A percentile compares a stretch with the other conserved stretches of the same genome.
Evolutionary conservation across 2,888 invertebrate species (phyloP).

Genomic region (Apamea anceps): DNA sequence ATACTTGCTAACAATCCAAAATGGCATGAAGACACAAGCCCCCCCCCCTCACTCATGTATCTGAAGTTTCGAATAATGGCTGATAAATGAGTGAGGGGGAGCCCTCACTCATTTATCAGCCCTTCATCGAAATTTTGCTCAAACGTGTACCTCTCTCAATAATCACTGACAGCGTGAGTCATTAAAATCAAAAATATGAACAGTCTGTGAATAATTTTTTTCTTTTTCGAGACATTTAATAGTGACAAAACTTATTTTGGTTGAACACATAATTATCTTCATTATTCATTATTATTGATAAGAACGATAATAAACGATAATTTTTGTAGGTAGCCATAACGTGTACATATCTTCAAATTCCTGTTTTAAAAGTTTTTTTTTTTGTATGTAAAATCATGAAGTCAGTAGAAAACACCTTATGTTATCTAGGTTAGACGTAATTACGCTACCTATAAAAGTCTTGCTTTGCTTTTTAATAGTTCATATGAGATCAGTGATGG

Average conservation of each 20-base stretch:
- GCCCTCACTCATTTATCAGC: slow-evolving; percentile 66
- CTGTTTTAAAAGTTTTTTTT: slow-evolving; percentile 15
- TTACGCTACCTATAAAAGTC: not conserved
- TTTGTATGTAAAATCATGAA: slow-evolving; percentile 26
- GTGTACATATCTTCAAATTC: slow-evolving; percentile 34
- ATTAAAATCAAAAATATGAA: slow-evolving; percentile 54
- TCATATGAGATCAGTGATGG: slow-evolving; percentile 26
- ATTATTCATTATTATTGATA: slow-evolving; percentile 46
- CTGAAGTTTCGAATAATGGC: no score
- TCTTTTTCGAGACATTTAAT: slow-evolving; percentile 40
- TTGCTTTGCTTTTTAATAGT: not conserved
- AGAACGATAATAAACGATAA: slow-evolving; percentile 43
- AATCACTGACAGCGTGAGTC: slow-evolving; percentile 64
- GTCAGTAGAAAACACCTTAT: not conserved
- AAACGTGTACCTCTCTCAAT: slow-evolving; percentile 72
- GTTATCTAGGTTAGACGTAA: not conserved
- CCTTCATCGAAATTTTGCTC: slow-evolving; percentile 68
- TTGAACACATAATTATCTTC: slow-evolving; percentile 58
- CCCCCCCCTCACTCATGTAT: slow-evolving; percentile 51
- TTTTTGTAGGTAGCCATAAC: slow-evolving; percentile 12
- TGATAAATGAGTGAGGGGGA: no score
- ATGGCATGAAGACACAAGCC: slow-evolving; percentile 53
- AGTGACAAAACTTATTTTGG: slow-evolving; percentile 54
- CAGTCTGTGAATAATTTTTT: slow-evolving; percentile 59
- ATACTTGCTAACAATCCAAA: slow-evolving; percentile 67